A percentile compares a stretch with the other conserved stretches of the same genome.
Evolutionary conservation across 2,113 vertebrate genomes (phyloP).

Genomic region (Seriola rivoliana): DNA sequence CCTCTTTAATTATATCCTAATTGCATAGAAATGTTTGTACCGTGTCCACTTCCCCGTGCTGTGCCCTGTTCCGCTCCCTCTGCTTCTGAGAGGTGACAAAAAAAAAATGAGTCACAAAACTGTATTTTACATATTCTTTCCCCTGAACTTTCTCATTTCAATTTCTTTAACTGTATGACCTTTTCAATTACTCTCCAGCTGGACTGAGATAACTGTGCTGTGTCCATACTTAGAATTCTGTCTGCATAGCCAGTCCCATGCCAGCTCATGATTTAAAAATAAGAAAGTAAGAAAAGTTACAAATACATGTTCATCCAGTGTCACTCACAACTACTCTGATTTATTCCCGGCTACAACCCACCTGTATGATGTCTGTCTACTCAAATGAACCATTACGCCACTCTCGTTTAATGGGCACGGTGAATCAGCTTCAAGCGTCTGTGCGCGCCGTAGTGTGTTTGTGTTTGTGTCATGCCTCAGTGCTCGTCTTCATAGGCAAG

Average conservation of each 20-base stretch:
- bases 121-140: conserved; percentile 35
- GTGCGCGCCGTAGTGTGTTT: conserved; percentile 27
- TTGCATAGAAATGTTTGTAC: neutral
- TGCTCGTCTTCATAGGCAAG: conserved; percentile 15
- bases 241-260: conserved; percentile 13
- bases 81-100: neutral
- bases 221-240: conserved; percentile 48
- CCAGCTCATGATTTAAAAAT: neutral
- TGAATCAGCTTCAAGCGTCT: conserved; percentile 32
- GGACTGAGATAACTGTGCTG: conserved; percentile 6
- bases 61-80: neutral
- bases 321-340: conserved; percentile 14
- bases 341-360: conserved; percentile 41
- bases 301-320: conserved; percentile 13
- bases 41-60: neutral
- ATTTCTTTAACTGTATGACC: conserved; percentile 44
- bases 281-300: neutral
- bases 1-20: conserved; percentile 25
- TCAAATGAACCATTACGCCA: conserved; percentile 44
- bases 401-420: conserved; percentile 28
- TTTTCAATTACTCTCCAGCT: conserved; percentile 55
- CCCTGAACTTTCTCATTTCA: conserved; percentile 35
- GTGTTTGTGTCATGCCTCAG: conserved; percentile 36
- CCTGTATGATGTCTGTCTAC: conserved; percentile 43
- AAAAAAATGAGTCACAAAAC: conserved; percentile 5